phyloP scores from a whole-genome alignment of 2,888 invertebrate species.

The Drosophila setosimentum region DNA sequence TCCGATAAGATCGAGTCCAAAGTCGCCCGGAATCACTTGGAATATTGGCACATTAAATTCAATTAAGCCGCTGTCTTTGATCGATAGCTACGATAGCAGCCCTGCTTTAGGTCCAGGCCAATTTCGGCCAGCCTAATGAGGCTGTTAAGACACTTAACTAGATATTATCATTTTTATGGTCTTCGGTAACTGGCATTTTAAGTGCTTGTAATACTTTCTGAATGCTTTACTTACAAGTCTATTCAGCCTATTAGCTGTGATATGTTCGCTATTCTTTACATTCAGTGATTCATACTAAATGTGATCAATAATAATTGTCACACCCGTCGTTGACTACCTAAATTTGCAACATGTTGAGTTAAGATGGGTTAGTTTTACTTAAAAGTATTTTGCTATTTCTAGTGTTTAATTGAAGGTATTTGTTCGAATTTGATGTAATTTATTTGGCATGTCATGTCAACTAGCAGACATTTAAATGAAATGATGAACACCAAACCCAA shows the following conservation, averaged over 20 bases:
- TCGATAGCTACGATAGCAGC: constrained; percentile 40
- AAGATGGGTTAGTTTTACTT: neutral
- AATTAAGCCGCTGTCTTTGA: constrained; percentile 68
- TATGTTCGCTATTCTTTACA: neutral
- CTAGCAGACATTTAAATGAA: constrained; percentile 67
- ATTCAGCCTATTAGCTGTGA: neutral
- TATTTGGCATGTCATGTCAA: constrained; percentile 58
- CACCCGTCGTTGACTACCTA: neutral
- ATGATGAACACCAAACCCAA: constrained; percentile 52
- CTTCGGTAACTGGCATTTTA: constrained; percentile 36
- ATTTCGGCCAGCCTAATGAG: constrained; percentile 34
- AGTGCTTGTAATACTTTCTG: constrained; percentile 24
- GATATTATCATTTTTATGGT: constrained; percentile 19
- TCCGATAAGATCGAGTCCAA: constrained; percentile 6
- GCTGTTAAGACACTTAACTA: constrained; percentile 7
- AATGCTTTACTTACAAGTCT: neutral
- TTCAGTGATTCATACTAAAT: no score
- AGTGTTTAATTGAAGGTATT: neutral
- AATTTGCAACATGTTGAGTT: neutral
- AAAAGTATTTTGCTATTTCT: neutral
- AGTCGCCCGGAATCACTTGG: constrained; percentile 37
- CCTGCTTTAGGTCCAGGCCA: constrained; percentile 8
- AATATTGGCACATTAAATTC: constrained; percentile 75
- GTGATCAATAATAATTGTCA: neutral
- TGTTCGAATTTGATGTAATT: constrained; percentile 10